Percentiles rank a stretch among this genome's conserved stretches.
These are phyloP conservation scores for Zonitis immaculata DNA, from an alignment of 2,888 invertebrate genomes.

Conservation along the genomic window DNA sequence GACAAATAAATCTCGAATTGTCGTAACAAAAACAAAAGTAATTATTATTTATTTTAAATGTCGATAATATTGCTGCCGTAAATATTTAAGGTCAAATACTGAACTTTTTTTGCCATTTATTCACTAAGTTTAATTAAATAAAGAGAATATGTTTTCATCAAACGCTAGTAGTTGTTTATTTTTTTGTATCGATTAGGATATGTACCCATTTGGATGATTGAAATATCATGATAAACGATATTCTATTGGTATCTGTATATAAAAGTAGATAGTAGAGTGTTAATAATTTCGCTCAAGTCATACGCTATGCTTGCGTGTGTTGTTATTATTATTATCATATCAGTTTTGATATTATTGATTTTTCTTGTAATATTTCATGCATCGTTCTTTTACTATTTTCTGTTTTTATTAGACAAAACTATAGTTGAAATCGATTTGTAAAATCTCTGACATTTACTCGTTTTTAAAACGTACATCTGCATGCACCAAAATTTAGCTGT, in stretches of 20 bases:
- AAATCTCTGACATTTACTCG: not conserved
- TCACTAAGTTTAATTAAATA: no score
- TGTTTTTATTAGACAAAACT: not conserved
- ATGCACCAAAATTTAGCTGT: not conserved
- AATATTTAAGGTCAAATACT: no score
- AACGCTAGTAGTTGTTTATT: not conserved
- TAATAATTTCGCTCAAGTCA: constrained; percentile 4
- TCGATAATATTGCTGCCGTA: no score
- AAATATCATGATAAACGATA: not conserved
- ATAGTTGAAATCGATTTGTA: not conserved
- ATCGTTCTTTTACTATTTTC: not conserved
- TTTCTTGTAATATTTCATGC: constrained; percentile 18
- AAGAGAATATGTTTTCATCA: no score
- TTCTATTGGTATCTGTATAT: not conserved
- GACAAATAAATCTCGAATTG: no score
- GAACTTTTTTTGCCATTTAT: no score
- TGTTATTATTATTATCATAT: constrained; percentile 26
- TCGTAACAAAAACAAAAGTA: no score
- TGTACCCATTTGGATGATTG: not conserved
- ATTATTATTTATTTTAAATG: no score
- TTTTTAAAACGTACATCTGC: not conserved
- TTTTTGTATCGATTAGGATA: not conserved
- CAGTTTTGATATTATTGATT: constrained; percentile 25
- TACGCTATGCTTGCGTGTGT: constrained; percentile 15
- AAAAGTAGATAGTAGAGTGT: not conserved